Evolutionary conservation across 2,888 invertebrate genomes (phyloP).

Genomic region (Torymus tubicola): DNA sequence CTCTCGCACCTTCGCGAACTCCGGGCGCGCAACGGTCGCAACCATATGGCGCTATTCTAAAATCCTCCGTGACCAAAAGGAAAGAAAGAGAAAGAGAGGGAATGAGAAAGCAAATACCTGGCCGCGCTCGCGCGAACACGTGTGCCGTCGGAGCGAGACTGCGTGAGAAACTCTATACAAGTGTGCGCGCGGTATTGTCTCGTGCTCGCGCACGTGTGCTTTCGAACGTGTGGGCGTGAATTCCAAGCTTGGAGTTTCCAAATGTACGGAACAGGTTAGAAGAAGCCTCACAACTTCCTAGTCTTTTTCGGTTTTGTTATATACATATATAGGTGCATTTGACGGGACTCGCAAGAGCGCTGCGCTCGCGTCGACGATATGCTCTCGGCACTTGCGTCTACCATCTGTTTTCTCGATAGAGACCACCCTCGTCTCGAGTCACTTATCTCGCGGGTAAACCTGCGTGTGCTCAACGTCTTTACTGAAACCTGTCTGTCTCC

Average conservation of each 20-base stretch:
- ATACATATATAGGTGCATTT: no score
- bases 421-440: constrained; percentile 14
- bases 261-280: no score
- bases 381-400: not conserved
- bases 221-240: no score
- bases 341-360: not conserved
- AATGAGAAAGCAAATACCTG: constrained; percentile 7
- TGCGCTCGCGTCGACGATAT: not conserved
- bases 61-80: no score
- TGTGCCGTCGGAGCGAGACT: not conserved
- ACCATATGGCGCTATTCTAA: constrained; percentile 37
- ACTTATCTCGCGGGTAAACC: constrained; percentile 4
- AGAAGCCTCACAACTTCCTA: no score
- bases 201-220: no score
- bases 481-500: no score
- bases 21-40: constrained; percentile 28
- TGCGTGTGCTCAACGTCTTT: no score
- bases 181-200: no score
- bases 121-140: not conserved
- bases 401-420: constrained; percentile 4
- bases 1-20: not conserved
- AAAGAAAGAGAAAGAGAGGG: not conserved
- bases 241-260: no score
- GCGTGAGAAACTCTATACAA: no score
- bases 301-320: no score